A percentile compares a stretch with the other conserved stretches of the same genome.
phyloP scores from a whole-genome alignment of 2,888 invertebrate species.

The Onthophagus sagittarius region DNA sequence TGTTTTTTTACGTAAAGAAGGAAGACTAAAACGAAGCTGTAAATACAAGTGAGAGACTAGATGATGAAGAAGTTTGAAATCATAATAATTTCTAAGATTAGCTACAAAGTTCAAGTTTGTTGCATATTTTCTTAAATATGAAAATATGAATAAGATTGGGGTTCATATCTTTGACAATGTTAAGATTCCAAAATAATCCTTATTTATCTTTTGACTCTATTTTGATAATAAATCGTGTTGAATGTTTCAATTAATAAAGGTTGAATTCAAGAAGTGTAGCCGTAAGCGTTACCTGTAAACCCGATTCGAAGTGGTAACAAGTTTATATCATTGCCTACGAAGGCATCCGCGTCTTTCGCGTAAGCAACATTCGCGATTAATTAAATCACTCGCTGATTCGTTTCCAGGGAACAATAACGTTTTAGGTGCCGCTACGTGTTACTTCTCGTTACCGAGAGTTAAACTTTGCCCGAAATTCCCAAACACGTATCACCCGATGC shows the following conservation, averaged over 20 bases:
- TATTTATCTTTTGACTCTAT: too few relatives aligned
- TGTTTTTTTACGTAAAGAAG: too few relatives aligned
- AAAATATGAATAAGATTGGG: too few relatives aligned
- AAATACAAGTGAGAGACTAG: too few relatives aligned
- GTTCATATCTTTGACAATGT: too few relatives aligned
- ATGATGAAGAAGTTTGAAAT: too few relatives aligned
- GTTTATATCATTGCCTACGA: neutral
- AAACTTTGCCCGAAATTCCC: constrained; percentile 1
- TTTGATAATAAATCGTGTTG: too few relatives aligned
- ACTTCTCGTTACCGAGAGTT: neutral
- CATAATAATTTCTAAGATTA: too few relatives aligned
- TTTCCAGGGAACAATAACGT: constrained; percentile 1
- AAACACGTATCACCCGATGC: constrained; percentile 3
- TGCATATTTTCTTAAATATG: too few relatives aligned
- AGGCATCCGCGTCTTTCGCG: neutral
- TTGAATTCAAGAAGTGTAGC: neutral
- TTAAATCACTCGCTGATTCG: constrained; percentile 3
- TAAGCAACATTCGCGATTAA: neutral
- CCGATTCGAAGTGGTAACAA: neutral
- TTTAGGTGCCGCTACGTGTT: neutral
- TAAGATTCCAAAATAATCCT: too few relatives aligned
- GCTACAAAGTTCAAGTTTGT: too few relatives aligned
- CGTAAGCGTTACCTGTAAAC: neutral
- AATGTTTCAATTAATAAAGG: neutral
- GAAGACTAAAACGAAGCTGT: too few relatives aligned